phyloP scores from a whole-genome alignment of 1,140 invertebrate genomes.

The Pachypeltis micranthus region DNA sequence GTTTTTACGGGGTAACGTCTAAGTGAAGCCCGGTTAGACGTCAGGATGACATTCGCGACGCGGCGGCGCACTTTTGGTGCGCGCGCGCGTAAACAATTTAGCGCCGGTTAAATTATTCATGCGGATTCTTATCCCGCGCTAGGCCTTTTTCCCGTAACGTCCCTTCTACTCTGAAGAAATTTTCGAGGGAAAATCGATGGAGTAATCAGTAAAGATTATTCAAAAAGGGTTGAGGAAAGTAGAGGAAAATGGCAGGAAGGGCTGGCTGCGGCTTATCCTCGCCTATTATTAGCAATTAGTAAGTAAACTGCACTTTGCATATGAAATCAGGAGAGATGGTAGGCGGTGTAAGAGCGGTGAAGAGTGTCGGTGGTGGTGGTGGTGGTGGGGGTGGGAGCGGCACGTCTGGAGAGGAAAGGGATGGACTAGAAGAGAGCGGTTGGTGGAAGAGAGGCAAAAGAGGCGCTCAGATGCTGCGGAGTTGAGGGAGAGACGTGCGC shows the following conservation, averaged over 20 bases:
- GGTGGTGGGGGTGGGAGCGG: conserved; percentile 5
- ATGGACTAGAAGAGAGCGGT: too few relatives aligned
- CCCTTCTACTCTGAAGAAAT: neutral
- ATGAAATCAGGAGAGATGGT: conserved; percentile 22
- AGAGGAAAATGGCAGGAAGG: conserved; percentile 13
- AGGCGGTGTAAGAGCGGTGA: conserved; percentile 2
- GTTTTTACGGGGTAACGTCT: too few relatives aligned
- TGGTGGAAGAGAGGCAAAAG: conserved; percentile 1
- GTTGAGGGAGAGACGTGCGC: too few relatives aligned
- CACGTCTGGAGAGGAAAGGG: too few relatives aligned
- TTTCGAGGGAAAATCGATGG: conserved; percentile 1
- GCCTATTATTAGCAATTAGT: conserved; percentile 28
- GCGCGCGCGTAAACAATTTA: too few relatives aligned
- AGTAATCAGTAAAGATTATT: conserved; percentile 12
- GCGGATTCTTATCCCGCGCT: neutral
- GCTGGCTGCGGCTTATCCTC: conserved; percentile 20
- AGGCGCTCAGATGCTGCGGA: too few relatives aligned
- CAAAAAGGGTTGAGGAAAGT: conserved; percentile 11
- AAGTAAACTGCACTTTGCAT: conserved; percentile 28
- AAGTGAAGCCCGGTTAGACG: too few relatives aligned
- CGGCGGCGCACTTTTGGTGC: too few relatives aligned
- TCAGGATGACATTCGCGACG: too few relatives aligned
- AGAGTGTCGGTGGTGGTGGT: neutral
- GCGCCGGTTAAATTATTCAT: neutral
- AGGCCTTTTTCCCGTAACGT: neutral